A percentile compares a stretch with the other conserved stretches of the same genome.
phyloP scores from a whole-genome alignment of 2,113 vertebrate species.

The Balaeniceps rex region DNA sequence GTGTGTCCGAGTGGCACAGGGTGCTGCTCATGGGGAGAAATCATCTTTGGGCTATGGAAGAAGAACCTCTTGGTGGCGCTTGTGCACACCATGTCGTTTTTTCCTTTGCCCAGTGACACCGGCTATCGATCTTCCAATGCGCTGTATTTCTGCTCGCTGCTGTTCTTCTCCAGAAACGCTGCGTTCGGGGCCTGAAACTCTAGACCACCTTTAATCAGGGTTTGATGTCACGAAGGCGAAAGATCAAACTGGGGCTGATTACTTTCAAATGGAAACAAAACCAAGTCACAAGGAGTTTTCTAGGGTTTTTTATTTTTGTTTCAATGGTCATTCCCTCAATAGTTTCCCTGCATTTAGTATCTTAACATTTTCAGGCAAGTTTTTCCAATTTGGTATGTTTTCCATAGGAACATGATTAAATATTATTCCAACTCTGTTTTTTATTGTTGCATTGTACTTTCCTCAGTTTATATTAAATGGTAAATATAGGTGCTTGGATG shows the following conservation, averaged over 20 bases:
- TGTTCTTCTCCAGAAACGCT: not conserved
- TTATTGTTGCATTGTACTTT: not conserved
- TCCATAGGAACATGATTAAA: not conserved
- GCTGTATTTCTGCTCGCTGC: not conserved
- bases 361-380: not conserved
- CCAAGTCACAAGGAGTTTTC: not conserved
- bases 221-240: not conserved
- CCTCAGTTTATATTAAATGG: not conserved
- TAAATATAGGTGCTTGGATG: not conserved
- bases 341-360: not conserved
- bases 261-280: not conserved
- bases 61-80: constrained; percentile 6
- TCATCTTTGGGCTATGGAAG: not conserved
- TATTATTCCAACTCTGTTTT: not conserved
- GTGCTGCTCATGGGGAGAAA: not conserved
- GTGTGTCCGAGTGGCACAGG: not conserved
- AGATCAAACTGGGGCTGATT: not conserved
- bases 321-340: not conserved
- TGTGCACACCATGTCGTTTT: not conserved
- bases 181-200: not conserved
- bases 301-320: not conserved
- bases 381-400: not conserved
- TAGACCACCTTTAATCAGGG: not conserved
- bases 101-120: not conserved
- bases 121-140: not conserved